Conservation (phyloP, 2,888 invertebrate genomes). For the Ectemnius lituratus region DNA sequence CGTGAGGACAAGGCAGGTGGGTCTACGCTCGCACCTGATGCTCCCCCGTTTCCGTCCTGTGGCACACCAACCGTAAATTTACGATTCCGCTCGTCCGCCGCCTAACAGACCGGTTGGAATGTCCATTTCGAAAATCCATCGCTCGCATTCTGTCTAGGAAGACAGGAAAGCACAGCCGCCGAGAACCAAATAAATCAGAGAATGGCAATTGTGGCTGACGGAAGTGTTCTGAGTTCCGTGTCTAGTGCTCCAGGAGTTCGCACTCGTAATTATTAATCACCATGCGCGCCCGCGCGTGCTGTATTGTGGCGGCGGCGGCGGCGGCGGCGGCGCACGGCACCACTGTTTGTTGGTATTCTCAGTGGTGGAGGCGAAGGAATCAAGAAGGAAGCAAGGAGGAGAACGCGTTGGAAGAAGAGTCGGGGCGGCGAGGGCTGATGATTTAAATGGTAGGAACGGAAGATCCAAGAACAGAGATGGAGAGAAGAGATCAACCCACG, state of each 20-base stretch:
- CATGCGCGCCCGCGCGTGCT: conserved; percentile 49
- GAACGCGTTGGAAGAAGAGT: conserved; percentile 11
- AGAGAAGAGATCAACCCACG: conserved; percentile 4
- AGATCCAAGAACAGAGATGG: conserved; percentile 16
- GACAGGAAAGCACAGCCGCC: not conserved
- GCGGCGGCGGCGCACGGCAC: conserved; percentile 36
- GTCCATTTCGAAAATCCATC: conserved; percentile 39
- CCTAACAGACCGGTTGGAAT: conserved; percentile 50
- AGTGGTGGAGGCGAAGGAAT: conserved; percentile 22
- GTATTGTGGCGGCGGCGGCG: conserved; percentile 40
- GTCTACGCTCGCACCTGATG: conserved; percentile 67
- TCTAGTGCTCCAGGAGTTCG: conserved; percentile 28
- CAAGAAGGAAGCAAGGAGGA: conserved; percentile 18
- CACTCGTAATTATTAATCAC: conserved; percentile 57
- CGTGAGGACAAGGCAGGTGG: conserved; percentile 62
- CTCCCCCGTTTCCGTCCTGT: conserved; percentile 65
- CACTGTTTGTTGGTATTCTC: conserved; percentile 47
- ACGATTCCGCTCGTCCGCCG: conserved; percentile 55
- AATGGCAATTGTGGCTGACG: conserved; percentile 37
- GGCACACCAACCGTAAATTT: conserved; percentile 66
- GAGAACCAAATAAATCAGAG: not conserved
- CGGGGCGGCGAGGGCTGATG: not conserved
- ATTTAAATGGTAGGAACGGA: conserved; percentile 16
- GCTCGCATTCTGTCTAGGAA: not conserved
- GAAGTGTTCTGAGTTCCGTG: conserved; percentile 59